Evolutionary conservation across 2,113 vertebrate species (phyloP).

Genomic region (Stegostoma tigrinum): DNA sequence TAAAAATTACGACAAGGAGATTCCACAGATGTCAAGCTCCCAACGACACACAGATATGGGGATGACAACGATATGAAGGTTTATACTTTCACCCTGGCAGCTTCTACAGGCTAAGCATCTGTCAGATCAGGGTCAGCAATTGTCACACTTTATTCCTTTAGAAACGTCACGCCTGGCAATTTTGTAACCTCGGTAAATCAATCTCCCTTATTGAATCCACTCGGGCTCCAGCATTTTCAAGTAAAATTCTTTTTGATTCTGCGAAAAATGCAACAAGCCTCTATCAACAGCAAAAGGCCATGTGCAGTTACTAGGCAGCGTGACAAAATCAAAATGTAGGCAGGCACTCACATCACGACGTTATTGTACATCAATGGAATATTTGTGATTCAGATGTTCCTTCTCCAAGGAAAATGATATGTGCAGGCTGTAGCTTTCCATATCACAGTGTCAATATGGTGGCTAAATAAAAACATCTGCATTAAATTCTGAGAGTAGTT

Average conservation of each 20-base stretch:
- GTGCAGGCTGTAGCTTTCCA: background rate
- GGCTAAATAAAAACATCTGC: background rate
- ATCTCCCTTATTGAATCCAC: background rate
- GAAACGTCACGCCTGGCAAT: background rate
- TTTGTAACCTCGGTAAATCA: background rate
- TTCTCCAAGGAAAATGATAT: background rate
- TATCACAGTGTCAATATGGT: background rate
- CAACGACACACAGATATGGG: background rate
- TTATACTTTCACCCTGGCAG: background rate
- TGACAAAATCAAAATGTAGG: background rate
- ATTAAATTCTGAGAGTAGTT: background rate
- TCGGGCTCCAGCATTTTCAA: background rate
- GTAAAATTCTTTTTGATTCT: background rate
- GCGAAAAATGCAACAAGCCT: background rate
- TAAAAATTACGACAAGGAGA: background rate
- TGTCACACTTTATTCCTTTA: background rate
- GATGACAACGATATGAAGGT: background rate
- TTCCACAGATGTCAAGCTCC: background rate
- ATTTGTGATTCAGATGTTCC: background rate
- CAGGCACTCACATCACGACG: background rate
- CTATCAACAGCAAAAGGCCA: background rate
- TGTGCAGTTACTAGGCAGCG: background rate
- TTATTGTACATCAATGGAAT: background rate
- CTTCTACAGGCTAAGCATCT: background rate
- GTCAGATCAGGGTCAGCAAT: slow-evolving; percentile 20